phyloP scores from a whole-genome alignment of 2,888 invertebrate species.

The Steinernema scapterisci region DNA sequence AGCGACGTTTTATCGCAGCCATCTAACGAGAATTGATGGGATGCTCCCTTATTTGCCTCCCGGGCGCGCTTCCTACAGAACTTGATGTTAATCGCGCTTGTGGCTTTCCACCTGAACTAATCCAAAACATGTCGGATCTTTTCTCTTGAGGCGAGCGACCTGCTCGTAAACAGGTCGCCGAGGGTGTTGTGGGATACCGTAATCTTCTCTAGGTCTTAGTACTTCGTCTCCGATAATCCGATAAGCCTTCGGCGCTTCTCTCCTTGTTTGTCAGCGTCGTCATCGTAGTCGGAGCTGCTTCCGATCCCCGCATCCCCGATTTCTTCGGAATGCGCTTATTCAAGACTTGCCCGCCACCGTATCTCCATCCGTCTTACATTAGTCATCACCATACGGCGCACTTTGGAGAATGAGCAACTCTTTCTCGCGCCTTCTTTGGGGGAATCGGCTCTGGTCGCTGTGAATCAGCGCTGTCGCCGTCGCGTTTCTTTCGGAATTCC shows the following conservation, averaged over 20 bases:
- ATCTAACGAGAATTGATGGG: conserved; percentile 3
- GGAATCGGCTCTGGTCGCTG: not conserved
- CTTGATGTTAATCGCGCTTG: not conserved
- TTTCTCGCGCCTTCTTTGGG: not conserved
- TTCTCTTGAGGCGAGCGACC: not conserved
- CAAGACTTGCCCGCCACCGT: conserved; percentile 11
- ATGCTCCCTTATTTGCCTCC: not conserved
- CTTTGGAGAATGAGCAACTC: not conserved
- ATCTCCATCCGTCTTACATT: not conserved
- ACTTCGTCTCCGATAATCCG: conserved; percentile 15
- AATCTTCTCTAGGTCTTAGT: conserved; percentile 3
- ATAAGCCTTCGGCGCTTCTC: conserved; percentile 5
- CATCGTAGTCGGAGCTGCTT: not conserved
- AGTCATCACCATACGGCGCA: not conserved
- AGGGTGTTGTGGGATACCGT: not conserved
- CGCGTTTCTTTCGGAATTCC: not conserved
- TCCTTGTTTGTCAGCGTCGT: conserved; percentile 22
- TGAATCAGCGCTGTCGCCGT: conserved; percentile 14
- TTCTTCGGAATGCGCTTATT: not conserved
- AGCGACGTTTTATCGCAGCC: not conserved
- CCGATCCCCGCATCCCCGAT: not conserved
- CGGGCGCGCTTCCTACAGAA: not conserved
- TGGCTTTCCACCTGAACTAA: conserved; percentile 17
- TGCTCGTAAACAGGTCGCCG: conserved; percentile 4
- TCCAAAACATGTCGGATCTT: conserved; percentile 26